These are phyloP conservation scores for Diarsia brunnea DNA, from an alignment of 2,888 invertebrate genomes.

Conservation along the genomic window DNA sequence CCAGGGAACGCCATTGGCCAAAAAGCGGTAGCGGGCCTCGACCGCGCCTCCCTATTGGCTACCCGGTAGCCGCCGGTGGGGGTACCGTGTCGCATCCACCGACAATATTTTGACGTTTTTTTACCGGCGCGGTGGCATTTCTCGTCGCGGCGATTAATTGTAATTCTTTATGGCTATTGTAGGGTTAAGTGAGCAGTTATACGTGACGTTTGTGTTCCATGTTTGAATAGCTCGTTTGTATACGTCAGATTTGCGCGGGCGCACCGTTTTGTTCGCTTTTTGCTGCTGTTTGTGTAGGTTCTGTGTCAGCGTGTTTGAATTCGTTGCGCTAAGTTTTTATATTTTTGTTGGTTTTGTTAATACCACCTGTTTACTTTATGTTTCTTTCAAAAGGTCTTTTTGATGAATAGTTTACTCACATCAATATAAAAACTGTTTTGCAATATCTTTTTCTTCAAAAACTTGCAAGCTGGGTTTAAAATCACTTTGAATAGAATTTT, in stretches of 20 bases:
- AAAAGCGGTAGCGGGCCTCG: slow-evolving; percentile 82
- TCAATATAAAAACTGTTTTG: slow-evolving; percentile 12
- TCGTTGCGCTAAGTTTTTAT: slow-evolving; percentile 70
- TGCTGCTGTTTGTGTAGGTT: slow-evolving; percentile 75
- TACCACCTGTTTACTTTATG: slow-evolving; percentile 61
- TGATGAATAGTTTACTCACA: slow-evolving; percentile 30
- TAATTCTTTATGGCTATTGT: slow-evolving; percentile 89
- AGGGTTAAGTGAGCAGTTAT: slow-evolving; percentile 89
- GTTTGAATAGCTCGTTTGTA: slow-evolving; percentile 78
- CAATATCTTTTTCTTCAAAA: slow-evolving; percentile 18
- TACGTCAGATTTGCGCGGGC: slow-evolving; percentile 79
- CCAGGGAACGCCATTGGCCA: slow-evolving; percentile 87
- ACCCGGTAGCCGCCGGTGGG: slow-evolving; percentile 80
- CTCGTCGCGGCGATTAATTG: slow-evolving; percentile 89
- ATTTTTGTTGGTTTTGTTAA: slow-evolving; percentile 54
- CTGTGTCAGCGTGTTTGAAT: slow-evolving; percentile 71
- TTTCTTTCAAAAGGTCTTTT: slow-evolving; percentile 32
- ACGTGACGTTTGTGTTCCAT: slow-evolving; percentile 82
- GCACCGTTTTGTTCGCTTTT: slow-evolving; percentile 75
- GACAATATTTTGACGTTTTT: slow-evolving; percentile 90
- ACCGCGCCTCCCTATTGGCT: slow-evolving; percentile 85
- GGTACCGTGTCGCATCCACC: slow-evolving; percentile 78
- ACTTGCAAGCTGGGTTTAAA: slow-evolving; percentile 8
- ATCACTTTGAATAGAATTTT: slow-evolving; percentile 8
- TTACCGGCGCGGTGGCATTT: slow-evolving; percentile 87